Evolutionary conservation across 2,113 vertebrate genomes (phyloP).

Genomic region (Madoqua kirkii): DNA sequence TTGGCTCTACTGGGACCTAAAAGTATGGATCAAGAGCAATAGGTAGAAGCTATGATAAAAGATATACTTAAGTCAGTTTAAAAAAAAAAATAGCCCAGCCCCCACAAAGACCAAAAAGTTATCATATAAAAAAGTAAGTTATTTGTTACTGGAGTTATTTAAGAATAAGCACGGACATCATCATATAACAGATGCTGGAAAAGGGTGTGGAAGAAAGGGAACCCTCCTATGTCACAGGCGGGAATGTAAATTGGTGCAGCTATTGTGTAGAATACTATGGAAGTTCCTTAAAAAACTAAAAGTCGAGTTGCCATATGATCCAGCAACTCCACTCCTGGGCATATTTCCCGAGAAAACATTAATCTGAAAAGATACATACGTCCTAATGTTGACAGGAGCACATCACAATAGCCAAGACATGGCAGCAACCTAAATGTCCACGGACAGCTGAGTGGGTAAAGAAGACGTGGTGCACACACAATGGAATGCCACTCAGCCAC

Average conservation of each 20-base stretch:
- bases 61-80: neutral
- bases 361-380: neutral
- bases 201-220: neutral
- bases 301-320: neutral
- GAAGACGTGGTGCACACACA: fast-evolving
- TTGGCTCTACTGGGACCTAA: neutral
- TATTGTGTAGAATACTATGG: neutral
- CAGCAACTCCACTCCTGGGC: neutral
- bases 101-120: neutral
- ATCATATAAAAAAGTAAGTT: neutral
- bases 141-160: neutral
- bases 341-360: neutral
- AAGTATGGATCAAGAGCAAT: neutral
- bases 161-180: neutral
- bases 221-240: neutral
- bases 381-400: neutral
- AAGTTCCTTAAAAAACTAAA: neutral
- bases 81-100: neutral
- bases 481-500: neutral
- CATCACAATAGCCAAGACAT: neutral
- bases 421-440: neutral
- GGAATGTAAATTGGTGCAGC: neutral
- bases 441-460: neutral
- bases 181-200: neutral
- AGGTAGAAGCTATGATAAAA: neutral